A percentile compares a stretch with the other conserved stretches of the same genome.
Evolutionary conservation across 1,140 invertebrate species (phyloP).

Genomic region (Trichonephila clavipes): DNA sequence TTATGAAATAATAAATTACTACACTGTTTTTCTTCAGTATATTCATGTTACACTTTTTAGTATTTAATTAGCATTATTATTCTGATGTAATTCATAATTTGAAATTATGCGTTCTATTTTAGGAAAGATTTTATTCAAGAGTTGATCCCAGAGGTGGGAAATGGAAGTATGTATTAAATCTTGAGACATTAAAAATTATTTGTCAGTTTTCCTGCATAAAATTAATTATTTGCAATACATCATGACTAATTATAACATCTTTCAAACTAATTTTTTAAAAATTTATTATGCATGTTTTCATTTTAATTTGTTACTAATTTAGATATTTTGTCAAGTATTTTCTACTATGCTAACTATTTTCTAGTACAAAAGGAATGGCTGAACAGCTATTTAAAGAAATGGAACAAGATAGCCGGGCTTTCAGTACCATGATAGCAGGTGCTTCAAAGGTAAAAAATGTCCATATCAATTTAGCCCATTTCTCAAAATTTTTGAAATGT

Average conservation of each 20-base stretch:
- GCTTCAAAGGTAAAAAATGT: conserved; percentile 83
- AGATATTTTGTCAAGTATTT: too few relatives aligned
- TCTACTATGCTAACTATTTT: background rate
- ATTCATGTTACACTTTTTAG: too few relatives aligned
- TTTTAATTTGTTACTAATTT: too few relatives aligned
- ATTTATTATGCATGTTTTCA: too few relatives aligned
- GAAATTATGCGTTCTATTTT: background rate
- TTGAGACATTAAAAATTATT: background rate
- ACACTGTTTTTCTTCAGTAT: too few relatives aligned
- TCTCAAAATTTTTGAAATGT: too few relatives aligned
- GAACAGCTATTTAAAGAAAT: conserved; percentile 85
- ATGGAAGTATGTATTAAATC: background rate
- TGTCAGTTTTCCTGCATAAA: background rate
- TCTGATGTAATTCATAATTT: background rate
- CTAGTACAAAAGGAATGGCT: conserved; percentile 84
- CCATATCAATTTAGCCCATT: too few relatives aligned
- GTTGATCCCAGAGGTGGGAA: background rate
- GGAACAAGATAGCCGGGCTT: conserved; percentile 82
- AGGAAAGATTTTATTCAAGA: background rate
- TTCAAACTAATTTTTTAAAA: too few relatives aligned
- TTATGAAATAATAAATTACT: too few relatives aligned
- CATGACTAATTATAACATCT: too few relatives aligned
- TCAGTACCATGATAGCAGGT: conserved; percentile 86
- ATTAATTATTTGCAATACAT: too few relatives aligned
- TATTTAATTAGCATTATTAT: too few relatives aligned